phyloP scores from a whole-genome alignment of 2,797 vertebrate species.

The Rhinogobio ventralis region DNA sequence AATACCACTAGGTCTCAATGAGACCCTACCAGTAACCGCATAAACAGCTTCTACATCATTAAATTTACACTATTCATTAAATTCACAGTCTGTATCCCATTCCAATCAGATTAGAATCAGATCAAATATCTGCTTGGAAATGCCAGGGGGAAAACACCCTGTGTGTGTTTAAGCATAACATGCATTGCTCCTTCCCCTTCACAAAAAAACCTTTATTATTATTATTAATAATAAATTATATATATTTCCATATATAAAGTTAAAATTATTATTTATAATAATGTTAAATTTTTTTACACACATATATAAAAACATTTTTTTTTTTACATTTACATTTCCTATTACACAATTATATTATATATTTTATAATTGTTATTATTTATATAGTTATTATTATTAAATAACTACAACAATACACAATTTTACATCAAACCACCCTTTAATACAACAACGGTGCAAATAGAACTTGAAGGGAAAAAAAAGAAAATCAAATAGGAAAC shows the following conservation, averaged over 20 bases:
- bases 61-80: conserved; percentile 36
- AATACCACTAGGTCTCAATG: conserved; percentile 22
- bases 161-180: not conserved
- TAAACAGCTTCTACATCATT: conserved; percentile 31
- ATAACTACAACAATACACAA: not conserved
- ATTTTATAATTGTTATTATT: not conserved
- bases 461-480: not conserved
- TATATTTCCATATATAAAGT: not conserved
- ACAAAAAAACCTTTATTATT: not conserved
- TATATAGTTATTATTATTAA: not conserved
- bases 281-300: too few species aligned
- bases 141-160: not conserved
- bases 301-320: too few species aligned
- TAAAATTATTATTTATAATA: not conserved
- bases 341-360: not conserved
- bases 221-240: not conserved
- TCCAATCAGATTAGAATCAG: conserved; percentile 41
- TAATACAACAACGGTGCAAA: not conserved
- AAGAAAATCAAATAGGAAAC: not conserved
- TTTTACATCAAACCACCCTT: not conserved
- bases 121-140: conserved; percentile 32
- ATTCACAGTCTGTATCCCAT: conserved; percentile 21
- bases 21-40: conserved; percentile 18
- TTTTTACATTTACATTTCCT: too few species aligned
- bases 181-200: not conserved